Conservation (phyloP, 2,797 vertebrate genomes). For the Phataginus tetradactyla region DNA sequence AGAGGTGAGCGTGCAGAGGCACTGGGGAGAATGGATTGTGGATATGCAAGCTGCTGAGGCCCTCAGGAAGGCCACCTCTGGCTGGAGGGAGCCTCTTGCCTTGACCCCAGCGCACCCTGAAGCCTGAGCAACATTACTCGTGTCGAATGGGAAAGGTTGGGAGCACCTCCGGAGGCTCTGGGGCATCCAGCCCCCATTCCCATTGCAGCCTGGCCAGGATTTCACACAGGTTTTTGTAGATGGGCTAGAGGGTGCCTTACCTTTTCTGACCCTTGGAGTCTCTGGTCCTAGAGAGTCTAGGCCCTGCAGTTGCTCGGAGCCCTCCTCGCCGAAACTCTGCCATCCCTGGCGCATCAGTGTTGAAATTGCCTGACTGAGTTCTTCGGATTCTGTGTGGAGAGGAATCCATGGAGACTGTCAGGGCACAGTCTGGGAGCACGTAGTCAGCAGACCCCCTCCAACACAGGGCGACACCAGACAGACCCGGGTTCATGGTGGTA, state of each 20-base stretch:
- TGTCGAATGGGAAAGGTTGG: not conserved
- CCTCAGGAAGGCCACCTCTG: too few species aligned
- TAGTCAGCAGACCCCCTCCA: not conserved
- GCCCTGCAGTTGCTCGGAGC: conserved; percentile 95
- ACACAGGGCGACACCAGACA: not conserved
- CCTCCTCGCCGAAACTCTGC: conserved; percentile 95
- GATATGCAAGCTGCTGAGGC: not conserved
- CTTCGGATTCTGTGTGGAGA: conserved; percentile 91
- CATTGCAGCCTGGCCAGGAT: not conserved
- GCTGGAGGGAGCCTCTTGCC: not conserved
- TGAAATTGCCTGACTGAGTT: conserved; percentile 95
- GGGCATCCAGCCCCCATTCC: not conserved
- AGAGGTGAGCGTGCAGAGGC: not conserved
- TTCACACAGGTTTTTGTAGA: not conserved
- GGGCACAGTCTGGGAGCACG: not conserved
- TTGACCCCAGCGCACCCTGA: not conserved
- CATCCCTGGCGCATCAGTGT: conserved; percentile 90
- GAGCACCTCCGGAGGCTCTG: not conserved
- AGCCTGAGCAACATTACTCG: fast-evolving
- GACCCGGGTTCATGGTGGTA: not conserved
- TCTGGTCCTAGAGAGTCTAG: conserved; percentile 93
- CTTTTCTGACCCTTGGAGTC: conserved; percentile 89
- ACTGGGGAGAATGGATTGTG: not conserved
- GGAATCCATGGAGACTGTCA: not conserved
- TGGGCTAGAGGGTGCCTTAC: conserved; percentile 59